Percentiles rank a stretch among this genome's conserved stretches.
Evolutionary conservation across 2,113 vertebrate species (phyloP).

Genomic region (Myodes glareolus): DNA sequence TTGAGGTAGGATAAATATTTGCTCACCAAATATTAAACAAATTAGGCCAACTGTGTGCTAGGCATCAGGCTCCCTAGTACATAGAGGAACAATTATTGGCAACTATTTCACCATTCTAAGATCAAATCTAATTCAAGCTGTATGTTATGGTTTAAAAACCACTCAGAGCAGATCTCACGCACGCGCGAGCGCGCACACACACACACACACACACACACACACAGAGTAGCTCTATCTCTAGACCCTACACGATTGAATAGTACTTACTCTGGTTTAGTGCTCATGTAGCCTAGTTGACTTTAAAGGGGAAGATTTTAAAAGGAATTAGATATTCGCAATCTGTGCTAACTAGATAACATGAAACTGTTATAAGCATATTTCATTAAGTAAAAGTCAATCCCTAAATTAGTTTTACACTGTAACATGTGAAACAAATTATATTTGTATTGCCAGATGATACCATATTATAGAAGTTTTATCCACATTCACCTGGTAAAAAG

Average conservation of each 20-base stretch:
- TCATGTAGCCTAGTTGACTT: neutral
- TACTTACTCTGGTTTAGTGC: neutral
- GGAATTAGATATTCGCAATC: constrained; percentile 38
- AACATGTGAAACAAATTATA: constrained; percentile 62
- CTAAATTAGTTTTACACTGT: constrained; percentile 61
- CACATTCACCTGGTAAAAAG: constrained; percentile 19
- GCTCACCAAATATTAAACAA: constrained; percentile 45
- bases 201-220: neutral
- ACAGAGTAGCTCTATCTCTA: neutral
- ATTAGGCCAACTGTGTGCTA: neutral
- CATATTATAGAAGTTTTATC: constrained; percentile 4
- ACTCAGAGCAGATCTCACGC: neutral
- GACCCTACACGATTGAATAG: neutral
- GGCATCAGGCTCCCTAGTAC: neutral
- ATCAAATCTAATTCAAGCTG: neutral
- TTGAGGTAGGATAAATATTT: constrained; percentile 46
- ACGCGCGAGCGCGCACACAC: neutral
- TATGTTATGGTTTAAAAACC: neutral
- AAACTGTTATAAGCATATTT: constrained; percentile 46
- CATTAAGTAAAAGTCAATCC: constrained; percentile 54
- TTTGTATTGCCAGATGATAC: constrained; percentile 57
- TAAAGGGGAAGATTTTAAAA: constrained; percentile 37
- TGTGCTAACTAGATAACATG: constrained; percentile 62
- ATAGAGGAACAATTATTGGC: neutral
- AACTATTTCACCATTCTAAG: constrained; percentile 16